phyloP scores from a whole-genome alignment of 1,140 invertebrate genomes.

The Venustaconcha ellipsiformis region DNA sequence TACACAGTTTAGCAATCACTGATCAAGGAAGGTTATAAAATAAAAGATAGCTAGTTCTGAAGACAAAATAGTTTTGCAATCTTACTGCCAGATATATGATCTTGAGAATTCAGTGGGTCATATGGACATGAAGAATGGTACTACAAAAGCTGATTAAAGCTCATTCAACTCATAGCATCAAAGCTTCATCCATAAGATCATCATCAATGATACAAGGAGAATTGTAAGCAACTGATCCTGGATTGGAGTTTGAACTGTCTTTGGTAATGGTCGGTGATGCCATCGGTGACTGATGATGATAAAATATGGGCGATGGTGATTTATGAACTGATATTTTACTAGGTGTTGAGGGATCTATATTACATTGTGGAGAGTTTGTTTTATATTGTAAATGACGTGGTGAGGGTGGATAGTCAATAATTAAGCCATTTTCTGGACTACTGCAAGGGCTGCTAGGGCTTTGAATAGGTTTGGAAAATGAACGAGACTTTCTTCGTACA shows the following conservation, averaged over 20 bases:
- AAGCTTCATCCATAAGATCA: slow-evolving; percentile 89
- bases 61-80: too few relatives aligned
- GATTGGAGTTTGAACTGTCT: slow-evolving; percentile 17
- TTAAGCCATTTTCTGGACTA: slow-evolving; percentile 65
- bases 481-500: slow-evolving; percentile 7
- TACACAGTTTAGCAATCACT: too few relatives aligned
- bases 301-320: slow-evolving; percentile 49
- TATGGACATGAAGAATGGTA: too few relatives aligned
- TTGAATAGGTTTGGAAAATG: slow-evolving; percentile 13
- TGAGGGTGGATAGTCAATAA: slow-evolving; percentile 63
- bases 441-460: slow-evolving; percentile 57
- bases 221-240: slow-evolving; percentile 69
- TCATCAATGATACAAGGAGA: slow-evolving; percentile 88
- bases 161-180: slow-evolving; percentile 56
- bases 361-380: slow-evolving; percentile 25
- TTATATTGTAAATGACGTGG: slow-evolving; percentile 32
- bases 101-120: too few relatives aligned
- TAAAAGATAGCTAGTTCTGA: too few relatives aligned
- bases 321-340: slow-evolving; percentile 6
- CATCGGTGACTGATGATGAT: slow-evolving; percentile 72
- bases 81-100: too few relatives aligned
- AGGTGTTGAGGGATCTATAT: slow-evolving; percentile 4
- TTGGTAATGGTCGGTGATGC: slow-evolving; percentile 65
- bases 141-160: too few relatives aligned
- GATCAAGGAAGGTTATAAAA: too few relatives aligned